Percentiles rank a stretch among this genome's conserved stretches.
Evolutionary conservation across 1,140 invertebrate species (phyloP).

Genomic region (Micrasema minimum): DNA sequence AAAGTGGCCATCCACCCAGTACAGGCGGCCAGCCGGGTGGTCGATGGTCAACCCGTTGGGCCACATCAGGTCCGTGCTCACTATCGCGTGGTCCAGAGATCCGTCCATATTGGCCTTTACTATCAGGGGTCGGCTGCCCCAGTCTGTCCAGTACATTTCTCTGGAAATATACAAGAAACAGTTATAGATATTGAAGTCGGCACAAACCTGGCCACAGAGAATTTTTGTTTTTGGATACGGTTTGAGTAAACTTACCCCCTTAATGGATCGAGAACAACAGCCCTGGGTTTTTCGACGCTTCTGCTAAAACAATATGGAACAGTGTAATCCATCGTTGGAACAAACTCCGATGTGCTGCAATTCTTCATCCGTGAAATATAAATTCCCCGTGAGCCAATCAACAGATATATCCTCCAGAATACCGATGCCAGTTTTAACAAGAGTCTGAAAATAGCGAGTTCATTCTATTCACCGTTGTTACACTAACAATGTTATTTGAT

Average conservation of each 20-base stretch:
- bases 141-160: slow-evolving; percentile 88
- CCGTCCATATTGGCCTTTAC: slow-evolving; percentile 89
- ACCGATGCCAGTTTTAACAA: slow-evolving; percentile 74
- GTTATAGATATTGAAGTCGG: too few relatives aligned
- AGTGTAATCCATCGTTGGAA: slow-evolving; percentile 69
- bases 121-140: slow-evolving; percentile 79
- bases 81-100: slow-evolving; percentile 67
- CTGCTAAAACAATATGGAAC: slow-evolving; percentile 72
- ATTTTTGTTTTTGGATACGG: too few relatives aligned
- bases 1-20: slow-evolving; percentile 83
- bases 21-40: slow-evolving; percentile 79
- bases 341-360: slow-evolving; percentile 81
- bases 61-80: slow-evolving; percentile 77
- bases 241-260: too few relatives aligned
- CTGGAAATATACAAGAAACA: slow-evolving; percentile 59
- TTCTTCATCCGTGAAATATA: slow-evolving; percentile 83
- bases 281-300: slow-evolving; percentile 70
- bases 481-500: too few relatives aligned
- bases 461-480: too few relatives aligned
- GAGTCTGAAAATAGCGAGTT: slow-evolving; percentile 57
- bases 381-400: slow-evolving; percentile 83
- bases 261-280: slow-evolving; percentile 71
- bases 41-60: slow-evolving; percentile 93
- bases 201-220: too few relatives aligned
- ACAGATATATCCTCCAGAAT: slow-evolving; percentile 80